phyloP scores from a whole-genome alignment of 2,888 invertebrate genomes.

The Labia minor region DNA sequence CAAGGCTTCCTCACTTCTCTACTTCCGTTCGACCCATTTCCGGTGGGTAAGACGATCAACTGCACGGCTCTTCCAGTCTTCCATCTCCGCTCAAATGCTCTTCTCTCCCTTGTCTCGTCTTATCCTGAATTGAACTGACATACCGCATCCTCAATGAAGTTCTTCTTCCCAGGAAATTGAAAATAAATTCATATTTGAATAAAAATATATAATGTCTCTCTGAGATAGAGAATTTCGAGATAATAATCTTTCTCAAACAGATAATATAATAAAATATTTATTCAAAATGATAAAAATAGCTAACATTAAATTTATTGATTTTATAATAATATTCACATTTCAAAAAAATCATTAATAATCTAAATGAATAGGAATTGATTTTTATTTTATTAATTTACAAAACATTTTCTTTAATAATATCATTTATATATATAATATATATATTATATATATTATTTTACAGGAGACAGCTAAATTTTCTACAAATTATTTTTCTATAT shows the following conservation, averaged over 20 bases:
- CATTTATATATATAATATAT: no score
- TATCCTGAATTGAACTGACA: slow-evolving; percentile 2
- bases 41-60: slow-evolving; percentile 4
- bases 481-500: no score
- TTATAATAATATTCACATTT: no score
- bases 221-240: background rate
- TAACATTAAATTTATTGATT: no score
- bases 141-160: background rate
- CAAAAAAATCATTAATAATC: no score
- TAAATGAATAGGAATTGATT: no score
- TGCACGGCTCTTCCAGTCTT: background rate
- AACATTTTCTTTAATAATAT: no score
- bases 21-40: slow-evolving; percentile 13
- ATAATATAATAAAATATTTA: no score
- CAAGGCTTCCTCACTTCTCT: slow-evolving; percentile 4
- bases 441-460: no score
- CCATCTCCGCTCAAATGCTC: background rate
- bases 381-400: no score
- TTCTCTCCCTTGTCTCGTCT: background rate
- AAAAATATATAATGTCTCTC: background rate
- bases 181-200: background rate
- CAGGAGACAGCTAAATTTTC: no score
- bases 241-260: background rate
- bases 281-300: no score
- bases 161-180: background rate